These are phyloP conservation scores for Megaustenia siamemsis DNA, from an alignment of 2,888 invertebrate species.

Conservation along the genomic window DNA sequence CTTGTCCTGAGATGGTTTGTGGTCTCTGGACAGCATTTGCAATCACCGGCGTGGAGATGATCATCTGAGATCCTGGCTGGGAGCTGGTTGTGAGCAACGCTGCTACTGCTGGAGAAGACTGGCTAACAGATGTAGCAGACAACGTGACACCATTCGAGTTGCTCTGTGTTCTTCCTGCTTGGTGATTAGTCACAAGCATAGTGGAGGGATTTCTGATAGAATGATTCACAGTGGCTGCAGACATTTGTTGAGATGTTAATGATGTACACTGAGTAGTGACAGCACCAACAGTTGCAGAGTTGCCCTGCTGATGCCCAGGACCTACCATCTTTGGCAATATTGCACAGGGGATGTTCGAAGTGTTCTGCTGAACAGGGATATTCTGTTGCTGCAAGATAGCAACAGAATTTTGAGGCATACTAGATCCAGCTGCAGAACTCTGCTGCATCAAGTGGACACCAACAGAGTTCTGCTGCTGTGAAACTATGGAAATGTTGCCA, in stretches of 20 bases:
- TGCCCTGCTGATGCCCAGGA: not conserved
- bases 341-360: slow-evolving; percentile 19
- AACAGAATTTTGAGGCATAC: slow-evolving; percentile 8
- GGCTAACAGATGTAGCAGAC: slow-evolving; percentile 21
- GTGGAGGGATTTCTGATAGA: slow-evolving; percentile 38
- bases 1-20: slow-evolving; percentile 4
- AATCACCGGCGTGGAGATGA: slow-evolving; percentile 31
- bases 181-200: slow-evolving; percentile 16
- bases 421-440: not conserved
- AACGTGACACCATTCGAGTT: not conserved
- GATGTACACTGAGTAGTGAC: slow-evolving; percentile 31
- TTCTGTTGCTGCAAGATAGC: not conserved
- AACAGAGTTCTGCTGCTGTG: slow-evolving; percentile 11
- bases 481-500: not conserved
- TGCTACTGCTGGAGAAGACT: slow-evolving; percentile 42
- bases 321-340: slow-evolving; percentile 5
- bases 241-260: not conserved
- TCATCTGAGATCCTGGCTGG: slow-evolving; percentile 38
- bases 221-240: slow-evolving; percentile 12
- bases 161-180: not conserved
- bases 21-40: not conserved
- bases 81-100: slow-evolving; percentile 25
- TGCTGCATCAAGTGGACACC: slow-evolving; percentile 18
- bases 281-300: slow-evolving; percentile 49
- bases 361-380: not conserved